Base-by-base conservation (phyloP, 2,888 invertebrate species). In the Eupithecia centaureata region DNA sequence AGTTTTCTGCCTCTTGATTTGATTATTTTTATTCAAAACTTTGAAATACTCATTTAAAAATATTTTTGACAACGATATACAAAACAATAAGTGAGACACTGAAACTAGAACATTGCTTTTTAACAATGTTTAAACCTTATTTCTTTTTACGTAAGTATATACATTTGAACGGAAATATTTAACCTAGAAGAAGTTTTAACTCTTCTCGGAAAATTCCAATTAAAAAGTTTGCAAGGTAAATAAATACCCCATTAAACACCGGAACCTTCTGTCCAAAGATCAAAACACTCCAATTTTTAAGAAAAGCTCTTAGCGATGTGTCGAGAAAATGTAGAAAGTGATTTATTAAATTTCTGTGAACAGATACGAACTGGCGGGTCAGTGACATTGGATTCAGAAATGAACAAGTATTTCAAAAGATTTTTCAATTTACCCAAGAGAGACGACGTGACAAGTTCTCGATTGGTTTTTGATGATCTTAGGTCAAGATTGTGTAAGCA, bases 301-400 rank as follows among this genome's bases (percentile, higher is more conserved):
- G 42, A 63, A 56, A 63, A 57, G 28, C 51, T 60, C 28, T 61
- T 35, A 27, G 56, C 32, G 33, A 51, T 22, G 22, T 57, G 56
- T 61, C 61, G 61, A 61, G 47, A 35, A 64, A 33, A 61, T 61
- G 61, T 66, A 59, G 54, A 64, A 58, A 52, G 59, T 62, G 67
- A 67, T 70, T 67, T 70, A 70, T 66, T 62, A 42, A 56, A 66
- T 30, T 57, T n/a, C 32, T 61, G 28, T 47, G 57, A 57, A 32
- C 30, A 28, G 58, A 47, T 18, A n/a, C 54, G 25, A 33, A 38
- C 28, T 28, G 59, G 18, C 28, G 15, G 64, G 65, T 65, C 60
- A 60, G 28, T 42, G 65, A 22, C 47, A 22, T 5, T 3, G n/a
- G 0, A 22, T 42, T 18, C 47, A 5, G 7, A 15, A 52, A 33